Conservation (phyloP, 2,113 vertebrate genomes). For the Plestiodon gilberti region DNA sequence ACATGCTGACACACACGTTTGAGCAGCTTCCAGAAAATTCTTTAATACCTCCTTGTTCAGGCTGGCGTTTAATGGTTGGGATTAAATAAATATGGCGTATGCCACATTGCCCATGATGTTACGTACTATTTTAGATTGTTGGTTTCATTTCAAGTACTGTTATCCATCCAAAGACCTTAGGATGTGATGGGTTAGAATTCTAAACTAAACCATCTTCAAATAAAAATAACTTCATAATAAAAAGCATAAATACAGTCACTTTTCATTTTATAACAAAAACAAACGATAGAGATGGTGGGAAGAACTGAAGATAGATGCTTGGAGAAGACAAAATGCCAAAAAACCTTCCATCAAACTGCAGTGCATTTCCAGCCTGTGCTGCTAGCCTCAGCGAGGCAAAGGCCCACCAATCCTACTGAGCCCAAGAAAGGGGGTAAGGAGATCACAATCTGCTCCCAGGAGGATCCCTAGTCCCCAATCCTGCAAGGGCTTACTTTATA, state of each 20-base stretch:
- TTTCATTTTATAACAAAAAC: constrained; percentile 11
- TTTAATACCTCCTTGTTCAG: neutral
- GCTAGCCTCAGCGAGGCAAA: constrained; percentile 11
- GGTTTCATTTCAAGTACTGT: neutral
- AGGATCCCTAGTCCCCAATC: neutral
- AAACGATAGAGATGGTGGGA: neutral
- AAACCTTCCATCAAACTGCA: neutral
- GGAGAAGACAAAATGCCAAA: neutral
- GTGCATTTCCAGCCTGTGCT: neutral
- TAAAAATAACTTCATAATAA: constrained; percentile 42
- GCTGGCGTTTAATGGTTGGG: neutral
- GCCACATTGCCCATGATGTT: too few species aligned
- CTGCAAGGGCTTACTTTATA: neutral
- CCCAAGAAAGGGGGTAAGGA: neutral
- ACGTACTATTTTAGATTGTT: neutral
- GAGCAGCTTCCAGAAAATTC: neutral
- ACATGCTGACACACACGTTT: neutral
- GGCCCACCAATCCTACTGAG: neutral
- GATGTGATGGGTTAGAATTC: neutral
- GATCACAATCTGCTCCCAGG: fast-evolving
- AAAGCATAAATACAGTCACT: constrained; percentile 52
- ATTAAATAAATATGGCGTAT: neutral
- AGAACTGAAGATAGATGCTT: constrained; percentile 22
- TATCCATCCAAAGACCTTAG: neutral
- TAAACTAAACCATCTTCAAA: constrained; percentile 30